Evolutionary conservation across 2,888 invertebrate genomes (phyloP).

Genomic region (Altica lythri): DNA sequence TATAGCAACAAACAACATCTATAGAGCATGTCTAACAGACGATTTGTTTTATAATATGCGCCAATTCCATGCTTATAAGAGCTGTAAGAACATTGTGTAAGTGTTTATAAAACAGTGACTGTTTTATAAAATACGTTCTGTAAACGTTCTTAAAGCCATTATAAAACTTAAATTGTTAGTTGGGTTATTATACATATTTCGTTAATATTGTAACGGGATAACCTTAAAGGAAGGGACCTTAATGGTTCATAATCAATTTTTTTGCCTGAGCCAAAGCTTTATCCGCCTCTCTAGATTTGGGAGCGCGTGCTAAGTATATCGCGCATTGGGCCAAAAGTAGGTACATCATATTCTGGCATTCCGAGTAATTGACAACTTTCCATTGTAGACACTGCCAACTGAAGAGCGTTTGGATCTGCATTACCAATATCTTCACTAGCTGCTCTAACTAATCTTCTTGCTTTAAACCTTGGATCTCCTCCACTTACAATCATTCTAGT

Average conservation of each 20-base stretch:
- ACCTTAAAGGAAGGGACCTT: too few species aligned
- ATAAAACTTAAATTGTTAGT: too few species aligned
- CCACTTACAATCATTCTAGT: constrained; percentile 79
- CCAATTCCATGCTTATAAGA: too few species aligned
- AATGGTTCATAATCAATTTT: constrained; percentile 62
- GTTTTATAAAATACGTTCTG: too few species aligned
- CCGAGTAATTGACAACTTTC: constrained; percentile 81
- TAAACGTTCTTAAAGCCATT: too few species aligned
- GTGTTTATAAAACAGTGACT: too few species aligned
- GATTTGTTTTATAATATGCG: too few species aligned
- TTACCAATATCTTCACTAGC: constrained; percentile 83
- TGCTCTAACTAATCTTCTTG: constrained; percentile 72
- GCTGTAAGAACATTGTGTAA: too few species aligned
- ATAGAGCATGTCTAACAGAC: too few species aligned
- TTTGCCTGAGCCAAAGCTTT: constrained; percentile 63
- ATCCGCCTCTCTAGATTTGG: constrained; percentile 70
- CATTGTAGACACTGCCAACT: constrained; percentile 73
- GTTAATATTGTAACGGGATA: too few species aligned
- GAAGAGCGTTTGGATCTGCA: constrained; percentile 68
- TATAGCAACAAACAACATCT: too few species aligned
- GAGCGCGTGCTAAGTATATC: constrained; percentile 73
- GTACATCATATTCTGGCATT: constrained; percentile 81
- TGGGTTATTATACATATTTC: too few species aligned
- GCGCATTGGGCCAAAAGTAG: constrained; percentile 78
- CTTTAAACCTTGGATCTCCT: constrained; percentile 79